Base-by-base conservation (phyloP, 2,113 vertebrate species). In the Chaetodon auriga region DNA sequence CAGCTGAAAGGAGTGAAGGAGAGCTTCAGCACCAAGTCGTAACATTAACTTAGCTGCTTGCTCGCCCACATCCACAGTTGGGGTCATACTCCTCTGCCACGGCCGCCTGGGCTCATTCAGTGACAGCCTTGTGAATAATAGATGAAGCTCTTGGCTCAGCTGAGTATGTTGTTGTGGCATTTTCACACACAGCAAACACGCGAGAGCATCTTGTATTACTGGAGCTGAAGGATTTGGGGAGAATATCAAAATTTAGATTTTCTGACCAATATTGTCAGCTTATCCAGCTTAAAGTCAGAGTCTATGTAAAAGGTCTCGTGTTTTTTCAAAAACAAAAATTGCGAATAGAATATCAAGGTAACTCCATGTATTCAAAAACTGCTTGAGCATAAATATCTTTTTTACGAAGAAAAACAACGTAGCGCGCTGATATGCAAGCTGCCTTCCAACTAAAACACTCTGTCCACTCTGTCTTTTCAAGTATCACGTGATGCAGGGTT, bases 61-160 rank as follows among this genome's bases (percentile, higher is more conserved):
- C 43, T 85, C 60, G 7, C 19, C 35, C 48, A 16, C 30, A 23
- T 64, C 63, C 61, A 1, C 70, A 81, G 86, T 60, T 70, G 78
- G 77, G 77, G 78, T 89, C 70, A 16, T 60, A 11, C 62, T 57
- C 78, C 75, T 73, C 48, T 69, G 82, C 78, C 74, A 36, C 23
- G 63, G 49, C 41, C 1, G 51, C 63, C 43, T 10, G 79, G 51
- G 78, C 91, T 92, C 80, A 70, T 84, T 74, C 84, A 84, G 21
- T 57, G 87, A 87, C 85, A 86, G 62, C 68, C 62, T 30, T 18
- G 51, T 93, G 69, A 91, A 93, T 94, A 86, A 93, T 92, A 45
- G 61, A 93, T 89, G 41, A 53, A 65, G 75, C 19, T 79, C 78
- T 82, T 80, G 80, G 54, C 76, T 86, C 84, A 53, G 82, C 72